Evolutionary conservation across 2,113 vertebrate genomes (phyloP).

Genomic region (Chloroceryle aenea): DNA sequence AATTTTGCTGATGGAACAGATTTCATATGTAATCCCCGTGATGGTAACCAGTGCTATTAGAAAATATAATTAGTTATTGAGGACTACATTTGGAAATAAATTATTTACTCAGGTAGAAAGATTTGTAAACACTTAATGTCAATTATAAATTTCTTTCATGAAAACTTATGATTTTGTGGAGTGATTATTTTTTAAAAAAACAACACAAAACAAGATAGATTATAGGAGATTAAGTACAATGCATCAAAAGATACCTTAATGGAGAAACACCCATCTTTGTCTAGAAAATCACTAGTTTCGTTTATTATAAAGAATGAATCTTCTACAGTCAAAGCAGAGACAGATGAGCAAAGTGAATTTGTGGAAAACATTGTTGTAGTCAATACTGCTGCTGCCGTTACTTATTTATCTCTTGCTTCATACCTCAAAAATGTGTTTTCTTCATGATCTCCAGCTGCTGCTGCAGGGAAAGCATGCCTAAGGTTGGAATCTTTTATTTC

Average conservation of each 20-base stretch:
- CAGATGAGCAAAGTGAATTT: not conserved
- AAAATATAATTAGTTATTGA: constrained; percentile 74
- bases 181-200: not conserved
- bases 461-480: not conserved
- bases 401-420: constrained; percentile 12
- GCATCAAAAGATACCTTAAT: constrained; percentile 3
- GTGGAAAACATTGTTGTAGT: not conserved
- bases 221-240: not conserved
- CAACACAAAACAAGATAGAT: not conserved
- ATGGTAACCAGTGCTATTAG: constrained; percentile 55
- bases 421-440: not conserved
- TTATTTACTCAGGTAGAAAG: constrained; percentile 53
- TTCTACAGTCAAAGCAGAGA: not conserved
- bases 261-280: not conserved
- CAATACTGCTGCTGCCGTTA: not conserved
- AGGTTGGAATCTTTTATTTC: not conserved
- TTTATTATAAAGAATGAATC: not conserved
- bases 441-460: not conserved
- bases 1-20: constrained; percentile 69
- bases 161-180: not conserved
- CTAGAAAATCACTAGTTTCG: not conserved
- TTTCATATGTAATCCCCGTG: constrained; percentile 60
- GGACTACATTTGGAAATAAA: constrained; percentile 49
- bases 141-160: constrained; percentile 28
- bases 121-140: constrained; percentile 36